Evolutionary conservation across 2,888 invertebrate species (phyloP).

Genomic region (Stramonita haemastoma): DNA sequence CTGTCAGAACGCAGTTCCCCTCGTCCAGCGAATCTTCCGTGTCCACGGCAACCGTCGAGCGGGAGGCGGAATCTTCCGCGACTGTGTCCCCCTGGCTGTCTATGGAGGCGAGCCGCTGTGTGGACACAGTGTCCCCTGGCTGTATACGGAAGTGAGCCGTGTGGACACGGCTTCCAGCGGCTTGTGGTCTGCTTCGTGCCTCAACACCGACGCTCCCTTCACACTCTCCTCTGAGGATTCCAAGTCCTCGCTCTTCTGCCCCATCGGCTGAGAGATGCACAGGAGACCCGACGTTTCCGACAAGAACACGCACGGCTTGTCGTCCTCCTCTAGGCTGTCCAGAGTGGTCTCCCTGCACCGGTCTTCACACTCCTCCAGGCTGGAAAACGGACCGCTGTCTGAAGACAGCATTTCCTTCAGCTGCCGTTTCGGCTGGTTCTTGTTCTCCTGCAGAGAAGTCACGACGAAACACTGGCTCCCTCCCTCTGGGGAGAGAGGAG

Average conservation of each 20-base stretch:
- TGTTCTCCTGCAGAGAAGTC: background rate
- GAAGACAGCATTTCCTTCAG: background rate
- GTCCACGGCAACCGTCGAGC: background rate
- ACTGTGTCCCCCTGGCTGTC: background rate
- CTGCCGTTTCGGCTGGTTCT: background rate
- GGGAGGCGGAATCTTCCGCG: background rate
- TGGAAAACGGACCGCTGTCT: background rate
- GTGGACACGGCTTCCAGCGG: background rate
- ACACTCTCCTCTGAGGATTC: background rate
- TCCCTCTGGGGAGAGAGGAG: background rate
- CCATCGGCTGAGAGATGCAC: background rate
- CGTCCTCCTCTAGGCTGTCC: background rate
- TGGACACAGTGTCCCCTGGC: background rate
- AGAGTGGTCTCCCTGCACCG: background rate
- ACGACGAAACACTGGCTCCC: background rate
- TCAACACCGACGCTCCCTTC: background rate
- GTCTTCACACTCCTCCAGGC: background rate
- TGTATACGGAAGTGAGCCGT: background rate
- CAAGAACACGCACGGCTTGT: background rate
- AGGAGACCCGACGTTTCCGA: slow-evolving; percentile 14
- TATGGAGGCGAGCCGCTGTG: background rate
- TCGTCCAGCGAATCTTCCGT: background rate
- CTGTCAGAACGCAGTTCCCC: background rate
- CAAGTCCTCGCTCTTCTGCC: background rate
- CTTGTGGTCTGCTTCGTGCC: background rate